phyloP scores from a whole-genome alignment of 2,797 vertebrate species.

The Semaprochilodus insignis region DNA sequence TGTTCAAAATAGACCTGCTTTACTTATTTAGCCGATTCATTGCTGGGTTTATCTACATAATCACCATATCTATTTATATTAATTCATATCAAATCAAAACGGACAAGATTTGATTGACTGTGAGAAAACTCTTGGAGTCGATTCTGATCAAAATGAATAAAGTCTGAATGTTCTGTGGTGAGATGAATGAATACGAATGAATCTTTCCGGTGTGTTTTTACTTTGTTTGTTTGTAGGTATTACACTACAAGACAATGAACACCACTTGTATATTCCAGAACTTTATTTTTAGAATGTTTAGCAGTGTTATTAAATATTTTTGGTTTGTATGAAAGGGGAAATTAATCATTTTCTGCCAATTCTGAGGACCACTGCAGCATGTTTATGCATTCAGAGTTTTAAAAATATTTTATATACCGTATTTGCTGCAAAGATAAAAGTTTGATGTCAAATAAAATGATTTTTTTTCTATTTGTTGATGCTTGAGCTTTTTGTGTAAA shows the following conservation, averaged over 20 bases:
- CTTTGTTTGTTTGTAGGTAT: background rate
- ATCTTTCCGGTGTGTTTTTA: background rate
- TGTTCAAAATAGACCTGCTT: background rate
- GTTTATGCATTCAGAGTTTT: background rate
- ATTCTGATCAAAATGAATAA: background rate
- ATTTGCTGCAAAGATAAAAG: constrained; percentile 62
- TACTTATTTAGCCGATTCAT: background rate
- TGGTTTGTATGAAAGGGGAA: constrained; percentile 17
- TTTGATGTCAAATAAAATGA: constrained; percentile 75
- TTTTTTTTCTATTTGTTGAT: constrained; percentile 74
- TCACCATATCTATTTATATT: too few species aligned
- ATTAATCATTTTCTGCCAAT: background rate
- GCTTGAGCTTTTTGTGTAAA: background rate
- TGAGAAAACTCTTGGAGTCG: background rate
- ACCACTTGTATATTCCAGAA: background rate
- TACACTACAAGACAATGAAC: background rate
- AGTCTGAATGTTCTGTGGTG: background rate
- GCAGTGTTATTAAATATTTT: background rate
- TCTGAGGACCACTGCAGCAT: background rate
- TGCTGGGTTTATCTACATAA: background rate
- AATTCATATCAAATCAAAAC: too few species aligned
- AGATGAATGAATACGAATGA: background rate
- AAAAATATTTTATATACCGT: background rate
- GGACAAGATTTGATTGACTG: too few species aligned
- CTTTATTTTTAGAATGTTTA: too few species aligned